Evolutionary conservation across 2,888 invertebrate genomes (phyloP).

Genomic region (Archips crataeganus): DNA sequence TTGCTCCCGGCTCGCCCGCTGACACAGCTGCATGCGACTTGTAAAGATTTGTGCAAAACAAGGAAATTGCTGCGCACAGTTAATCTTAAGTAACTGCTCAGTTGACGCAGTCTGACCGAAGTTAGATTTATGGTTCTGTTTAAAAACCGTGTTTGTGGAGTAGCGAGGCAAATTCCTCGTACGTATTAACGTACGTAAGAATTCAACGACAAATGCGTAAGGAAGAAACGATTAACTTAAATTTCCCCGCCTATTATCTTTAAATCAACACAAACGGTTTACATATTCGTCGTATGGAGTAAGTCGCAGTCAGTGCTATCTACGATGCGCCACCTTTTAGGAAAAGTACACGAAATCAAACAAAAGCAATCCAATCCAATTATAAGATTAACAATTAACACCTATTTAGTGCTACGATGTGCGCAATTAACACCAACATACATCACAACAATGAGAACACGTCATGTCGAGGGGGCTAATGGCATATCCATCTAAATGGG

Average conservation of each 20-base stretch:
- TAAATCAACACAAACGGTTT: background rate
- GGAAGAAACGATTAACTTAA: background rate
- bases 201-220: background rate
- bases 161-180: background rate
- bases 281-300: background rate
- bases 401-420: slow-evolving; percentile 6
- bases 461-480: slow-evolving; percentile 50
- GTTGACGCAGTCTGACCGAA: slow-evolving; percentile 29
- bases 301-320: background rate
- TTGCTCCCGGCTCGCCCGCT: slow-evolving; percentile 72
- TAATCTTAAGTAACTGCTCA: slow-evolving; percentile 44
- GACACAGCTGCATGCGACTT: slow-evolving; percentile 68
- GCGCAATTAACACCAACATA: slow-evolving; percentile 28
- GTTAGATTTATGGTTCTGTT: slow-evolving; percentile 33
- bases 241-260: background rate
- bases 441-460: slow-evolving; percentile 47
- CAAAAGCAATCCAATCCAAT: background rate
- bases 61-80: slow-evolving; percentile 60
- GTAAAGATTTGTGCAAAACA: slow-evolving; percentile 63
- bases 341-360: background rate
- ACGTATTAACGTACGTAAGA: background rate
- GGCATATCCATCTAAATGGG: slow-evolving; percentile 58
- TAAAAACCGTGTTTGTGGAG: slow-evolving; percentile 10
- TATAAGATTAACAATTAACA: background rate
- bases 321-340: background rate